Evolutionary conservation across 2,888 invertebrate genomes (phyloP), one percentile per base, ranked within the genome.

Genomic region (Fabriciana adippe): DNA sequence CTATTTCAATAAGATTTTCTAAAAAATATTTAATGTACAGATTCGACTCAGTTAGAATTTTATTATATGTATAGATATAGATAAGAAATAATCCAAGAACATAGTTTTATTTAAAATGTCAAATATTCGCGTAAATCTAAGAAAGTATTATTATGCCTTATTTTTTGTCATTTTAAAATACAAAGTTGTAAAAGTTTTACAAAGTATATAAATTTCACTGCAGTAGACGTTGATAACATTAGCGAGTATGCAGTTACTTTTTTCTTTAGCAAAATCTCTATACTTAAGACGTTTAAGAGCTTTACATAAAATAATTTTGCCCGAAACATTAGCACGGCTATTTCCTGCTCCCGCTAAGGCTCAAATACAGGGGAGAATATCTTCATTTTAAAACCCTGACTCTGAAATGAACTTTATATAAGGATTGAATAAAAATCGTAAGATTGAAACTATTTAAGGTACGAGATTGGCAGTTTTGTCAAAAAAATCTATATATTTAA

Each of bases 231-330:
- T 57, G 47, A 57, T 57, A 57, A 57, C 47, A 47, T 57, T 57
- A 57, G 57, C 26, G 57, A 57, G 57, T 2, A 35, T 57, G 57
- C 57, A 57, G 47, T n/a, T 47, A 47, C 47, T 57, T 47, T 57
- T 26, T 57, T 57, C 57, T 47, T 57, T 21, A 47, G 57, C 57
- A 15, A 47, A 57, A 57, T 57, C 47, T 57, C 57, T 57, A 47
- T 57, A 26, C 26, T 26, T 26, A 47, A 57, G 47, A 57, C 47
- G 57, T 57, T 57, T 57, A 57, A 57, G 45, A 57, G 57, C 57
- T 57, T 57, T 57, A 47, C 57, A 57, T 57, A 57, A 57, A 57
- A 57, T 47, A 57, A 57, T 57, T 57, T 57, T 47, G n/a, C 26
- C 57, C 47, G 57, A 41, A 41, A 21, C 47, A 57, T 57, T 57